Conservation (phyloP, 2,113 vertebrate genomes). For the Lagopus muta region DNA sequence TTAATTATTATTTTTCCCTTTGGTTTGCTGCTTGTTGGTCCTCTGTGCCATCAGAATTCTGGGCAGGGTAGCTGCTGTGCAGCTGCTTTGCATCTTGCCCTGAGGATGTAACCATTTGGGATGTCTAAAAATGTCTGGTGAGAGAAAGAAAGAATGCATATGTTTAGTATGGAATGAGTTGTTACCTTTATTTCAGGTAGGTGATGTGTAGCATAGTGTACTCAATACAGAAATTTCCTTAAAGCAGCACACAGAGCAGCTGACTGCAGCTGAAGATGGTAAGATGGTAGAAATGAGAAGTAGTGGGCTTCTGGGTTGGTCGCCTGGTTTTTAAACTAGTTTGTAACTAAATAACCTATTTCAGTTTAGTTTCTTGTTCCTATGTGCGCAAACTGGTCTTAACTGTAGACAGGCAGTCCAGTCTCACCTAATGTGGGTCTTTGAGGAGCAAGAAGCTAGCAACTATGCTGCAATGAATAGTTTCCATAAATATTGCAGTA, state of each 20-base stretch:
- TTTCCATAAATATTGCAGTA: fast-evolving
- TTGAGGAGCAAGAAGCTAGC: fast-evolving
- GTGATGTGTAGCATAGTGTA: background rate
- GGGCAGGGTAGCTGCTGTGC: background rate
- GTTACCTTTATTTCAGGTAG: background rate
- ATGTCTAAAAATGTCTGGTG: background rate
- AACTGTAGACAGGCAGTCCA: fast-evolving
- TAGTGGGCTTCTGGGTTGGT: background rate
- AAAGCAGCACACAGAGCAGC: background rate
- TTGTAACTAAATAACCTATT: fast-evolving
- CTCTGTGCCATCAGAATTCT: background rate
- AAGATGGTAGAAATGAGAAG: background rate
- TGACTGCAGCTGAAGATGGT: background rate
- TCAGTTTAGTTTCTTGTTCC: too few relatives aligned
- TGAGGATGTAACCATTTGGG: too few relatives aligned
- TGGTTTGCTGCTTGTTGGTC: background rate
- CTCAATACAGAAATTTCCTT: background rate
- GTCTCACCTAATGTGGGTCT: fast-evolving
- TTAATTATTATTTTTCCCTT: background rate
- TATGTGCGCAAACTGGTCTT: too few relatives aligned
- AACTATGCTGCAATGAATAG: background rate
- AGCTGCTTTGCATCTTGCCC: background rate
- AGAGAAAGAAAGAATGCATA: background rate
- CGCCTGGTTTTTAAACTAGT: fast-evolving
- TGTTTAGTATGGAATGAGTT: background rate